Conservation (phyloP, 2,888 invertebrate species). For the Dicycla oo region DNA sequence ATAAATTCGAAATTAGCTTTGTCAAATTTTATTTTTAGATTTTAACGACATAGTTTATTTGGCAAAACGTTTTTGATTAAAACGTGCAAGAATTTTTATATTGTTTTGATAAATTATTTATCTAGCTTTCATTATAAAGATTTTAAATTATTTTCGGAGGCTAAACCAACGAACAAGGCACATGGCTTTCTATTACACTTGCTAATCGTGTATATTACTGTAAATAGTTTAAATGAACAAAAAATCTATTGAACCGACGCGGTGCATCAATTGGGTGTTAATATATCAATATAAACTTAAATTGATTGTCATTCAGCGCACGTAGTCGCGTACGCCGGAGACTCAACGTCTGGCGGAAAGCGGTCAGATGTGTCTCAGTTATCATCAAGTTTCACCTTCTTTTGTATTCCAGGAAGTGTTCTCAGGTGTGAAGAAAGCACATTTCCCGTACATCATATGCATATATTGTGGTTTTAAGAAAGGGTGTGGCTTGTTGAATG, state of each 20-base stretch:
- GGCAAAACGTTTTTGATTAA: slow-evolving; percentile 16
- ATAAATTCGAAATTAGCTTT: slow-evolving; percentile 32
- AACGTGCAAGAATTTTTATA: slow-evolving; percentile 42
- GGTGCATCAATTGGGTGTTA: slow-evolving; percentile 37
- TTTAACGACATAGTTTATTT: slow-evolving; percentile 20
- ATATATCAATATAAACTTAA: slow-evolving; percentile 39
- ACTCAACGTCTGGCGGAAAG: slow-evolving; percentile 70
- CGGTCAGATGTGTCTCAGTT: slow-evolving; percentile 72
- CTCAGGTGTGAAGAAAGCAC: slow-evolving; percentile 73
- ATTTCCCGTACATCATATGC: slow-evolving; percentile 72
- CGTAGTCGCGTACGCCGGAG: slow-evolving; percentile 54
- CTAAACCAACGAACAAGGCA: background rate
- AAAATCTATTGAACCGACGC: slow-evolving; percentile 6
- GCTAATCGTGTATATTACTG: slow-evolving; percentile 3
- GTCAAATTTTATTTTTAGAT: slow-evolving; percentile 11
- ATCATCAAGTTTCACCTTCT: slow-evolving; percentile 81
- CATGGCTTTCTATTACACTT: slow-evolving; percentile 24
- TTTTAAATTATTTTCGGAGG: background rate
- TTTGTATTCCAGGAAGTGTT: slow-evolving; percentile 80
- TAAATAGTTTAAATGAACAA: slow-evolving; percentile 7
- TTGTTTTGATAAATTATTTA: slow-evolving; percentile 15
- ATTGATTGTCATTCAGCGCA: slow-evolving; percentile 67
- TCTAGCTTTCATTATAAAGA: slow-evolving; percentile 9
- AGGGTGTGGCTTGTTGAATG: too few species aligned
- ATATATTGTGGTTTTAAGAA: too few species aligned